Conservation (phyloP, 2,797 vertebrate species). For the Stomatorhinus walkeri region DNA sequence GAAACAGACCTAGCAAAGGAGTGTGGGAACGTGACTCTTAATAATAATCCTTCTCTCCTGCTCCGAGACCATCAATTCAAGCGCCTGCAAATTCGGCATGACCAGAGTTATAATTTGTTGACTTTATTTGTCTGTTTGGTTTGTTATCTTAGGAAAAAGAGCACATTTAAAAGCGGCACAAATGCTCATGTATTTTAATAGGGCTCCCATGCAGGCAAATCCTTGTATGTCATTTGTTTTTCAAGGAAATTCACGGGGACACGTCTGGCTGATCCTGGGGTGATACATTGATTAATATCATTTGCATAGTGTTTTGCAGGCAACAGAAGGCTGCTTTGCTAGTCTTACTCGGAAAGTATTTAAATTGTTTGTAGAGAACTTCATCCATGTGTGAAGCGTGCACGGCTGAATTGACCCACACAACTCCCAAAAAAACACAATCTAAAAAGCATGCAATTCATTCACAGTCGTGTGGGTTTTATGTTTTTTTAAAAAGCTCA, state of each 20-base stretch:
- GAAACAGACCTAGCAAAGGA: not conserved
- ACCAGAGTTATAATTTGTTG: slow-evolving; percentile 21
- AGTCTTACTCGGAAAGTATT: slow-evolving; percentile 40
- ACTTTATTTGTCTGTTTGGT: not conserved
- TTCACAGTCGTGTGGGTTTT: not conserved
- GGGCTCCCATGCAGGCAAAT: slow-evolving; percentile 21
- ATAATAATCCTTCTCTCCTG: not conserved
- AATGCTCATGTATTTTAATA: slow-evolving; percentile 19
- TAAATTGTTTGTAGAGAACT: slow-evolving; percentile 9
- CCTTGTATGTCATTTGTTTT: slow-evolving; percentile 45
- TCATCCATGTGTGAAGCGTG: not conserved
- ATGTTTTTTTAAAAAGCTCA: not conserved
- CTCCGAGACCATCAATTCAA: not conserved
- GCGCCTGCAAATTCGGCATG: not conserved
- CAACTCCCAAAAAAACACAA: not conserved
- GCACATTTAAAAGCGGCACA: not conserved
- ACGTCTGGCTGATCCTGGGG: slow-evolving; percentile 21
- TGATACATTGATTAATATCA: slow-evolving; percentile 30
- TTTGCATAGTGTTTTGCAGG: slow-evolving; percentile 45
- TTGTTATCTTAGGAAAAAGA: not conserved
- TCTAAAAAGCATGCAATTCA: not conserved
- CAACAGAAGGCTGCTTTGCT: slow-evolving; percentile 56
- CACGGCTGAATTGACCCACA: not conserved
- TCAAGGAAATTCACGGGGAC: slow-evolving; percentile 16
- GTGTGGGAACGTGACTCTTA: not conserved